phyloP scores from a whole-genome alignment of 2,797 vertebrate genomes.

The Gephyroberyx darwinii region DNA sequence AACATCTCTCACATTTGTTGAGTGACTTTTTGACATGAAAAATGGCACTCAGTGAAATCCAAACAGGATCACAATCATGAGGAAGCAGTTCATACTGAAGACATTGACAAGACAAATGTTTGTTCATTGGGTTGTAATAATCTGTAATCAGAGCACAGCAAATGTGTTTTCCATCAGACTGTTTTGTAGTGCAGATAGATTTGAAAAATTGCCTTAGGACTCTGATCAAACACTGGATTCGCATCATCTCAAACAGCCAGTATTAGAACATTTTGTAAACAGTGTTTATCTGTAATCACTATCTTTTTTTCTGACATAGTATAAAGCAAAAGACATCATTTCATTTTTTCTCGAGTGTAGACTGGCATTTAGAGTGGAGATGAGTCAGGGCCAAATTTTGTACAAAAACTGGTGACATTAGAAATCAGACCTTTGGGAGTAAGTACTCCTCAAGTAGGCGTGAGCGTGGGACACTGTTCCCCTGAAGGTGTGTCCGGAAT shows the following conservation, averaged over 20 bases:
- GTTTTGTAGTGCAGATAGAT: slow-evolving; percentile 76
- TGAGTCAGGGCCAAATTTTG: slow-evolving; percentile 53
- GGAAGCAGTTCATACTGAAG: slow-evolving; percentile 68
- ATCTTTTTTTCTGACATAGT: slow-evolving; percentile 64
- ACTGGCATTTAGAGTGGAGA: slow-evolving; percentile 61
- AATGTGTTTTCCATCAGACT: slow-evolving; percentile 77
- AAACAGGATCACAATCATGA: slow-evolving; percentile 69
- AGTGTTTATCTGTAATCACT: slow-evolving; percentile 78
- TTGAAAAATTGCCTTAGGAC: slow-evolving; percentile 76
- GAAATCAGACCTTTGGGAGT: slow-evolving; percentile 60
- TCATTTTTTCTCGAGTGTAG: slow-evolving; percentile 40
- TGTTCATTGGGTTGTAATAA: slow-evolving; percentile 80
- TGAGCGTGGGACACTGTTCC: slow-evolving; percentile 59
- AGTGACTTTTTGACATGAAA: slow-evolving; percentile 71
- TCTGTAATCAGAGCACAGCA: slow-evolving; percentile 79
- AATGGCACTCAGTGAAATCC: slow-evolving; percentile 61
- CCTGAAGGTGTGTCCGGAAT: slow-evolving; percentile 65
- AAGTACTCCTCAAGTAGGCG: slow-evolving; percentile 63
- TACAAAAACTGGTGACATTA: slow-evolving; percentile 65
- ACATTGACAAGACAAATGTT: slow-evolving; percentile 82
- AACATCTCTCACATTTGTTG: slow-evolving; percentile 52
- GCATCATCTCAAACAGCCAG: slow-evolving; percentile 74
- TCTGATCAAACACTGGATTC: slow-evolving; percentile 78
- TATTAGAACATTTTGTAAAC: slow-evolving; percentile 79
- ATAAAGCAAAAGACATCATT: slow-evolving; percentile 60